Evolutionary conservation across 2,888 invertebrate species (phyloP), one percentile per base, ranked within the genome.

Genomic region (Epistrophella euchroma): DNA sequence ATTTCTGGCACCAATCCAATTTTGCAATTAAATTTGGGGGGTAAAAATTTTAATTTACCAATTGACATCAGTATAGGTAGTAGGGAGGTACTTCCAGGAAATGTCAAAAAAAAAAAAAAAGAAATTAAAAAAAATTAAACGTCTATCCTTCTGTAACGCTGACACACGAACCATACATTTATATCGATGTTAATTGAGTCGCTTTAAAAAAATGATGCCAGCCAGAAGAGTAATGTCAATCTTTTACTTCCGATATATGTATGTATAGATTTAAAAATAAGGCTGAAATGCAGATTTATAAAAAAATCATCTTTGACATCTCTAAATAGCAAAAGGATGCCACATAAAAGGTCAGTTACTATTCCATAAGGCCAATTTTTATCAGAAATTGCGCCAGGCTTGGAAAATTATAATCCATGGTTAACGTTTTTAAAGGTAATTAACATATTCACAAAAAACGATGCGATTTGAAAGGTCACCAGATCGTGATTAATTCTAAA

Each of bases 11-110:
- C 79, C 68, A 68, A 70, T 83, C 62, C 73, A 79, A 79, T 79
- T 79, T 73, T 60, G 45, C 71, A 77, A 82, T 77, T 82, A 77
- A 82, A 82, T 52, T 73, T 15, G n/a, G 60, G 72, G 72, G 66
- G 73, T 78, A 73, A 79, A 79, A 68, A 73, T 78, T 83, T 83
- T 73, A 83, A 79, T 83, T 83, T 78, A 79, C 72, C 72, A 83
- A 83, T 83, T 73, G 56, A 62, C 68, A 74, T 60, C 64, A 64
- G 22, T 52, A n/a, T n/a, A n/a, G n/a, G n/a, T n/a, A n/a, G n/a
- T n/a, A n/a, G n/a, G n/a, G n/a, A n/a, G n/a, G 17, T 15, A 32
- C 32, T 32, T 32, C 32, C 32, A 6, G 32, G 5, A 32, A 32
- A 32, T 32, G 9, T 2, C 7, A 28, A 28, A 28, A 25, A 25